These are phyloP conservation scores for Peromyscus melanophrys DNA, from an alignment of 2,797 vertebrate genomes.

Conservation along the genomic window DNA sequence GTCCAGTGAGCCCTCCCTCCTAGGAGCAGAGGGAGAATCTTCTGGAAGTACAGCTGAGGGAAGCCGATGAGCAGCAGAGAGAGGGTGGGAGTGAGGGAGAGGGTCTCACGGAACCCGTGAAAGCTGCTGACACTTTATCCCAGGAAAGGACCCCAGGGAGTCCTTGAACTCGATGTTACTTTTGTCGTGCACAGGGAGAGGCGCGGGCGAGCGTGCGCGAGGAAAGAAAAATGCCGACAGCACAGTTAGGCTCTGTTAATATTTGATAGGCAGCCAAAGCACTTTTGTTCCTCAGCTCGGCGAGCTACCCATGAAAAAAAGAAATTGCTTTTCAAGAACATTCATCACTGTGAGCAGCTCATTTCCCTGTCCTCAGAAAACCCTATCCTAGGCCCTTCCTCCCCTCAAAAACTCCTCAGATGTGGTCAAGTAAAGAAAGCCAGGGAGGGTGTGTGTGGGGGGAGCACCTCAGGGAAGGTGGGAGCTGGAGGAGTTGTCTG, in stretches of 20 bases:
- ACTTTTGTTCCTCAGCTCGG: slow-evolving; percentile 82
- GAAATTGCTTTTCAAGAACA: slow-evolving; percentile 91
- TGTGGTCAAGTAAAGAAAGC: slow-evolving; percentile 73
- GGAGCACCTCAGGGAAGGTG: neutral
- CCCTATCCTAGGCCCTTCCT: slow-evolving; percentile 82
- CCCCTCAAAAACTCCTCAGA: slow-evolving; percentile 77
- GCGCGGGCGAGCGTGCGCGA: slow-evolving; percentile 51
- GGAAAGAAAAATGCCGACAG: slow-evolving; percentile 64
- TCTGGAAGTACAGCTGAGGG: slow-evolving; percentile 45
- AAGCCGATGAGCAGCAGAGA: slow-evolving; percentile 66
- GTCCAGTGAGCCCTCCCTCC: slow-evolving; percentile 67
- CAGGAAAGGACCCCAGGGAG: slow-evolving; percentile 64
- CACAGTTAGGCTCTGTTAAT: slow-evolving; percentile 89
- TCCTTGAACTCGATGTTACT: slow-evolving; percentile 79
- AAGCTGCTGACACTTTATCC: slow-evolving; percentile 69
- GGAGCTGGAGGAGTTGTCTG: neutral
- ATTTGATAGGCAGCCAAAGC: slow-evolving; percentile 88
- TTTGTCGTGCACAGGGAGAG: slow-evolving; percentile 63
- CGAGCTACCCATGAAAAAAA: slow-evolving; percentile 87
- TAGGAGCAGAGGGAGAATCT: slow-evolving; percentile 68
- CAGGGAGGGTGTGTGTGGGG: neutral
- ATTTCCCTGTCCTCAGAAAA: slow-evolving; percentile 90
- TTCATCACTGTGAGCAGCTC: slow-evolving; percentile 85
- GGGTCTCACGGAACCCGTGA: neutral
- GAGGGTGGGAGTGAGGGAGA: neutral